Evolutionary conservation across 2,797 vertebrate species (phyloP), one percentile per base, ranked within the genome.

Genomic region (Phoeniculus purpureus): DNA sequence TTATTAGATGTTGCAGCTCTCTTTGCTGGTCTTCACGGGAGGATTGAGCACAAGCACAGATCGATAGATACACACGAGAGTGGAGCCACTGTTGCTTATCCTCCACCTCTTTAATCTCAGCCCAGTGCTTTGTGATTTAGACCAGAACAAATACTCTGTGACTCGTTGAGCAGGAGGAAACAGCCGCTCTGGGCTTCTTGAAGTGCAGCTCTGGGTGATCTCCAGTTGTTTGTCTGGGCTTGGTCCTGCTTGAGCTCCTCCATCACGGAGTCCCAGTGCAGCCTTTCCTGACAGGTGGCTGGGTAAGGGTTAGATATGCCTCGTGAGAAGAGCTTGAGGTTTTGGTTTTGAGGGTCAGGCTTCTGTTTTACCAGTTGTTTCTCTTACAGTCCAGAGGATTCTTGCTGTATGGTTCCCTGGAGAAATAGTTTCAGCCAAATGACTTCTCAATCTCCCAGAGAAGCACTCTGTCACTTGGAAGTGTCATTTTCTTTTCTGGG

Each of bases 401-500:
- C 26, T 68, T 3, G 0, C 31, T 55, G 26, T 31, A 66, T 1
- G 1, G 2, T 68, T 76, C 48, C 52, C 37, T 31, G 23, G 59
- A 10, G 37, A 91, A 43, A 79, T 76, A 15, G 34, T 71, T 84
- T 81, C 47, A 81, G 62, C 45, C 76, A 45, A 64, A 40, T 61
- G 56, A 65, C 81, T 82, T 75, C 73, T 83, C 54, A 25, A 6
- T 78, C 78, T 86, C 62, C 34, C 66, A 34, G 78, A 75, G 59
- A 45, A 61, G 9, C 45, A 25, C 66, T 72, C 19, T 76, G 14
- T 70, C 68, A 51, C 58, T 58, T 76, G 32, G 60, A 59, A 85
- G 34, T 47, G 34, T 66, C 58, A 32, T 45, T 48, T 66, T 48
- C 45, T 45, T 58, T 79, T 58, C 20, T 14, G 26, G 31, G 32